Percentiles rank a stretch among this genome's conserved stretches.
Evolutionary conservation across 2,888 invertebrate species (phyloP).

Genomic region (Drosophila affinis): DNA sequence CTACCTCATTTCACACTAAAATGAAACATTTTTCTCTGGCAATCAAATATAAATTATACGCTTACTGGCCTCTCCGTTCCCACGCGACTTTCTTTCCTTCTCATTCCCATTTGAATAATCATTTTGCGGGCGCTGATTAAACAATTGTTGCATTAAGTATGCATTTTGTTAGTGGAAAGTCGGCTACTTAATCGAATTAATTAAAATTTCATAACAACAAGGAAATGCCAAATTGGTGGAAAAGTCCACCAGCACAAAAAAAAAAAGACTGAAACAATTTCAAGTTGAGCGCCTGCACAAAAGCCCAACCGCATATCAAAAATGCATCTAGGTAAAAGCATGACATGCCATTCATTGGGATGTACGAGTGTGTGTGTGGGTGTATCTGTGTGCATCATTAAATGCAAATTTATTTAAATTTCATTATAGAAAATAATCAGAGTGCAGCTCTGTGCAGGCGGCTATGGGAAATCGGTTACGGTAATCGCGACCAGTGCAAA

Average conservation of each 20-base stretch:
- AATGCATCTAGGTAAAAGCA: slow-evolving; percentile 35
- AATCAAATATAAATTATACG: slow-evolving; percentile 11
- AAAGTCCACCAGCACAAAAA: slow-evolving; percentile 4
- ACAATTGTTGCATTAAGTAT: slow-evolving; percentile 37
- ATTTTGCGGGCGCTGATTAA: slow-evolving; percentile 28
- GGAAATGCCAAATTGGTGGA: slow-evolving; percentile 34
- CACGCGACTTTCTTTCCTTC: slow-evolving; percentile 9
- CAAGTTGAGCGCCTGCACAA: slow-evolving; percentile 47
- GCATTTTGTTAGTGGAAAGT: slow-evolving; percentile 32
- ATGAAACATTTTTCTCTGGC: neutral
- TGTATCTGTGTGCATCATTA: slow-evolving; percentile 26
- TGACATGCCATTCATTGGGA: neutral
- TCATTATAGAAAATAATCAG: slow-evolving; percentile 50
- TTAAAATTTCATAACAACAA: slow-evolving; percentile 61
- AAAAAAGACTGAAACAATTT: slow-evolving; percentile 49
- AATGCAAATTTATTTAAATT: slow-evolving; percentile 54
- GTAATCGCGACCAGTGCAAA: slow-evolving; percentile 38
- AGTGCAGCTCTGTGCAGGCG: neutral
- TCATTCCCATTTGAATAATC: slow-evolving; percentile 3
- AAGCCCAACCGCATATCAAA: slow-evolving; percentile 54
- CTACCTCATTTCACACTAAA: too few relatives aligned
- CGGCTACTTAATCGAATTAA: slow-evolving; percentile 67
- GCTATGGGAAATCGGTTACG: slow-evolving; percentile 31
- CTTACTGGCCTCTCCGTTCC: neutral
- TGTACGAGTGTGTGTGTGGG: too few relatives aligned